phyloP scores from a whole-genome alignment of 2,888 invertebrate species.

The Lepidochrysops patricia region DNA sequence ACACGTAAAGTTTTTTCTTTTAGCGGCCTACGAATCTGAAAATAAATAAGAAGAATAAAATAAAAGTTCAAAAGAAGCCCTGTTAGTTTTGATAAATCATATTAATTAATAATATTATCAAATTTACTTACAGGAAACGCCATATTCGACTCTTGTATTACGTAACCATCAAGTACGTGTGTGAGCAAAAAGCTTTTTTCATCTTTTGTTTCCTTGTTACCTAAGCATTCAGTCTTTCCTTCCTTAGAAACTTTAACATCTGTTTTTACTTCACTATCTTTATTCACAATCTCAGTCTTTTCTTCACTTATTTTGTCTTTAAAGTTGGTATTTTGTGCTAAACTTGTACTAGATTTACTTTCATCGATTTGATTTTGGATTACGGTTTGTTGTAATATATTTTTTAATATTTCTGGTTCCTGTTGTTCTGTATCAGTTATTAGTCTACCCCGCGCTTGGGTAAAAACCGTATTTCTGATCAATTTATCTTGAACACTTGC shows the following conservation, averaged over 20 bases:
- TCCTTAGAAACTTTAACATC: conserved; percentile 23
- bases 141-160: conserved; percentile 63
- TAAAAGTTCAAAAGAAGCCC: not conserved
- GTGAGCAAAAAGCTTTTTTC: conserved; percentile 43
- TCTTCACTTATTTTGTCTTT: conserved; percentile 15
- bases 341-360: conserved; percentile 13
- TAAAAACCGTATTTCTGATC: conserved; percentile 57
- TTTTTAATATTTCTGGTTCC: conserved; percentile 18
- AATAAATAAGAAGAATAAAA: conserved; percentile 13
- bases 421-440: conserved; percentile 39
- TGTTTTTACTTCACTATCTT: conserved; percentile 21
- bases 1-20: conserved; percentile 40
- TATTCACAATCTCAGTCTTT: conserved; percentile 19
- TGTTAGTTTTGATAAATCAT: not conserved
- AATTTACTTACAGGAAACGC: conserved; percentile 58
- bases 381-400: conserved; percentile 18
- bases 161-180: conserved; percentile 60
- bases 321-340: conserved; percentile 16
- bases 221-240: conserved; percentile 20
- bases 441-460: conserved; percentile 55
- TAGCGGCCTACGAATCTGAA: conserved; percentile 49
- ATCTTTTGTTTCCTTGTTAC: conserved; percentile 27
- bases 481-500: conserved; percentile 43
- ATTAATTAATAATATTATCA: conserved; percentile 35
- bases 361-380: not conserved